Evolutionary conservation across 2,797 vertebrate species (phyloP).

Genomic region (Micropoecilia bifurca): DNA sequence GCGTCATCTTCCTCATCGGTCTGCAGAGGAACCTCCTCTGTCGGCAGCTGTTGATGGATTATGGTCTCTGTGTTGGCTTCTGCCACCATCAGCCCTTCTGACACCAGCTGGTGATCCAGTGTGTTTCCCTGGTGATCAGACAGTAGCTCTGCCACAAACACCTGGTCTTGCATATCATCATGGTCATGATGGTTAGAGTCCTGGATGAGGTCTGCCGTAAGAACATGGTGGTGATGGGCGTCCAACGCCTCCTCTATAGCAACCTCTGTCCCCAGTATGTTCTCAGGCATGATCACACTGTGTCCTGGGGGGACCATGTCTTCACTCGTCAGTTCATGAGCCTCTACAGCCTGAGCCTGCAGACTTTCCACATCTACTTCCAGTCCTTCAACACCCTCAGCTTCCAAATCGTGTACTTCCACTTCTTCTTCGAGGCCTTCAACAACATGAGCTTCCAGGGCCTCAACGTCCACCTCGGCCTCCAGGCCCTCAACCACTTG

Average conservation of each 20-base stretch:
- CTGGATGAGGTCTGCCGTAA: constrained; percentile 91
- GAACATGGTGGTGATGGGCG: constrained; percentile 86
- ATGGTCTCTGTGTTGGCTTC: constrained; percentile 90
- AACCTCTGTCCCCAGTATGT: constrained; percentile 93
- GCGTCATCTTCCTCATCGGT: constrained; percentile 88
- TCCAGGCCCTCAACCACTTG: constrained; percentile 77
- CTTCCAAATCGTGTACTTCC: constrained; percentile 76
- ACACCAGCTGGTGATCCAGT: constrained; percentile 93
- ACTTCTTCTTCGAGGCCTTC: constrained; percentile 79
- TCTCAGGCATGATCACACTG: constrained; percentile 93
- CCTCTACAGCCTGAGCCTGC: constrained; percentile 85
- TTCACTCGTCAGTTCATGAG: constrained; percentile 91
- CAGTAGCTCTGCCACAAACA: constrained; percentile 96
- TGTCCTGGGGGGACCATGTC: constrained; percentile 90
- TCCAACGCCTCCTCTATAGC: constrained; percentile 93
- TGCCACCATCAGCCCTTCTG: constrained; percentile 93
- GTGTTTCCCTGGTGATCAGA: constrained; percentile 88
- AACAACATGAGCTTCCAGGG: constrained; percentile 76
- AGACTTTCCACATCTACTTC: constrained; percentile 78
- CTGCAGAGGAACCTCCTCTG: constrained; percentile 90
- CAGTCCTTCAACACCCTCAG: constrained; percentile 74
- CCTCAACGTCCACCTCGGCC: constrained; percentile 75
- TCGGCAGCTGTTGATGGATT: constrained; percentile 87
- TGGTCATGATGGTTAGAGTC: constrained; percentile 80
- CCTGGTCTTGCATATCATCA: constrained; percentile 89